Conservation (phyloP, 2,113 vertebrate genomes). For the Ia io region DNA sequence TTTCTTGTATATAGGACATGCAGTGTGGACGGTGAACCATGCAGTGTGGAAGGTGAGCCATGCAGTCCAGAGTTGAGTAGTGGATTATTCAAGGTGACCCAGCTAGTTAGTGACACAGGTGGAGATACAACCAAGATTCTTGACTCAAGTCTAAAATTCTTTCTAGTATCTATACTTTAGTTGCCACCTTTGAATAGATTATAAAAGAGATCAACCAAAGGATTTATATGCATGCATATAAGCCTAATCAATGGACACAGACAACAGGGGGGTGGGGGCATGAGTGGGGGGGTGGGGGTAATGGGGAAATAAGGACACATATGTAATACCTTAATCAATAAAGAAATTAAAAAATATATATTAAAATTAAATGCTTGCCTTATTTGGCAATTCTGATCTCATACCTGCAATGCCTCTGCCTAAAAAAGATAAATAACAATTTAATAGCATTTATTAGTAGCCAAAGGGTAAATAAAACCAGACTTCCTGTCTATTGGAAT, state of each 20-base stretch:
- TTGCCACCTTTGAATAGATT: slow-evolving; percentile 14
- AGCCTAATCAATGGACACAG: too few species aligned
- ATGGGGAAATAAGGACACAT: too few species aligned
- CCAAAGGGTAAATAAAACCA: slow-evolving; percentile 21
- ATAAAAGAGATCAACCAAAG: too few species aligned
- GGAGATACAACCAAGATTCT: not conserved
- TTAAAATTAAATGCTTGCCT: slow-evolving; percentile 45
- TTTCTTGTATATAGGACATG: not conserved
- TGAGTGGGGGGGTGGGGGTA: too few species aligned
- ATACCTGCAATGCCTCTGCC: slow-evolving; percentile 9
- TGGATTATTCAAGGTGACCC: not conserved
- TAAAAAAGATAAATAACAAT: slow-evolving; percentile 55
- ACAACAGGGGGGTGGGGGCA: too few species aligned
- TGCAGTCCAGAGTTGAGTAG: not conserved
- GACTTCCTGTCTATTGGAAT: slow-evolving; percentile 33
- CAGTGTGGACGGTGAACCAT: not conserved
- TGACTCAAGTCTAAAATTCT: slow-evolving; percentile 42
- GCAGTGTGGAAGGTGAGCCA: not conserved
- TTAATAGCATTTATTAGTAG: slow-evolving; percentile 47
- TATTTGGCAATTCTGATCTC: slow-evolving; percentile 48
- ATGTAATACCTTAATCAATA: too few species aligned
- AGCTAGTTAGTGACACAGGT: slow-evolving; percentile 6
- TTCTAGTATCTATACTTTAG: not conserved
- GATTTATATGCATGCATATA: too few species aligned
- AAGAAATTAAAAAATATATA: not conserved